Evolutionary conservation across 2,888 invertebrate species (phyloP).

Genomic region (Rhamnusium bicolor): DNA sequence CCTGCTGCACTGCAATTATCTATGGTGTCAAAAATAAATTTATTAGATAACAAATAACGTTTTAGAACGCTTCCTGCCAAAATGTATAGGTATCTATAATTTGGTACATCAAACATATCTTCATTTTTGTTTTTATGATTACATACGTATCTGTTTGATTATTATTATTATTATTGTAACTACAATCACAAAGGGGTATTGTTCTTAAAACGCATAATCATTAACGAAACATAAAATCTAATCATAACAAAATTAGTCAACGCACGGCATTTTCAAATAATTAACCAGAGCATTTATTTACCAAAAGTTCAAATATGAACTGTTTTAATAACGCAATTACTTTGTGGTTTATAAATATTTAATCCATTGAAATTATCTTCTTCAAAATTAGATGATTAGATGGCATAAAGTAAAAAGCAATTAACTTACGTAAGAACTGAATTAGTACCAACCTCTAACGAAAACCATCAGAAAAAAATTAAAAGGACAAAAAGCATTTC

Average conservation of each 20-base stretch:
- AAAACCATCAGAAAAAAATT: slow-evolving; percentile 13
- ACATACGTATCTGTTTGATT: neutral
- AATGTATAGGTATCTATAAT: neutral
- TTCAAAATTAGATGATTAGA: slow-evolving; percentile 8
- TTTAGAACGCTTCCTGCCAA: neutral
- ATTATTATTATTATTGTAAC: neutral
- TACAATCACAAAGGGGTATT: neutral
- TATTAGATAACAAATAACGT: neutral
- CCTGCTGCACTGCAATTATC: too few species aligned
- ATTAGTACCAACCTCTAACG: neutral
- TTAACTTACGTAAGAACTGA: slow-evolving; percentile 27
- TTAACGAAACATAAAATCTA: neutral
- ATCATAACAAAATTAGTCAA: neutral
- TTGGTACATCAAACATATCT: neutral
- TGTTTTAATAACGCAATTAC: slow-evolving; percentile 19
- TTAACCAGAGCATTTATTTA: neutral
- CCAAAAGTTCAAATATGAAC: slow-evolving; percentile 2
- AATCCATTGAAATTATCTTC: slow-evolving; percentile 10
- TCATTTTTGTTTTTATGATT: neutral
- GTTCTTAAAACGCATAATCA: neutral
- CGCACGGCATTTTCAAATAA: neutral
- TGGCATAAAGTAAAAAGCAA: slow-evolving; percentile 28
- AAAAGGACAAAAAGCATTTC: slow-evolving; percentile 22
- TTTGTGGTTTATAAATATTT: slow-evolving; percentile 36
- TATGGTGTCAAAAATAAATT: too few species aligned